Percentiles rank a stretch among this genome's conserved stretches.
Conservation (phyloP, 1,140 invertebrate species). For the Zaprionus vittiger region DNA sequence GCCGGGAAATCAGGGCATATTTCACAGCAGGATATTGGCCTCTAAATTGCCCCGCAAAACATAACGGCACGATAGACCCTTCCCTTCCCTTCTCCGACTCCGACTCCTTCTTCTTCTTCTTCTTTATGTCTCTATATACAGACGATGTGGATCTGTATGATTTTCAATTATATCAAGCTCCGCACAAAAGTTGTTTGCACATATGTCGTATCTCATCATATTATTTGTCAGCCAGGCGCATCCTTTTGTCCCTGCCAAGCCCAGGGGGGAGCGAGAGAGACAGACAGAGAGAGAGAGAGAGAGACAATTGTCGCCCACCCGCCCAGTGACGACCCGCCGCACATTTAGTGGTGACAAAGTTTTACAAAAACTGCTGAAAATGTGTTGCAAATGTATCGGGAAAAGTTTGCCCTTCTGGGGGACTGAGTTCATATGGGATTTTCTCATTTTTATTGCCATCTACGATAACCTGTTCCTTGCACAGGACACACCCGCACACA, state of each 20-base stretch:
- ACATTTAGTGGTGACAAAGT: slow-evolving; percentile 77
- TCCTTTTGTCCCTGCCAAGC: slow-evolving; percentile 62
- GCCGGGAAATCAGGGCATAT: slow-evolving; percentile 77
- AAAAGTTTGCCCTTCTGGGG: slow-evolving; percentile 41
- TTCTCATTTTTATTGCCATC: slow-evolving; percentile 8
- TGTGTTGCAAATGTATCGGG: slow-evolving; percentile 47
- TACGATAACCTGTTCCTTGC: slow-evolving; percentile 30
- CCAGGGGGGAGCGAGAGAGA: neutral
- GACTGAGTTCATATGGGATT: slow-evolving; percentile 12
- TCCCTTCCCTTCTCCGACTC: neutral
- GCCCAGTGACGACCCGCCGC: slow-evolving; percentile 30
- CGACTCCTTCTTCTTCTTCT: no score
- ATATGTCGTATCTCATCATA: slow-evolving; percentile 84
- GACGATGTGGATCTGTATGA: slow-evolving; percentile 41
- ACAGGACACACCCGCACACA: slow-evolving; percentile 52
- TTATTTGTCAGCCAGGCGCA: slow-evolving; percentile 78
- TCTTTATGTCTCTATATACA: slow-evolving; percentile 1
- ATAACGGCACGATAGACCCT: slow-evolving; percentile 39
- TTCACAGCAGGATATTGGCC: slow-evolving; percentile 84
- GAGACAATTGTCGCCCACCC: slow-evolving; percentile 34
- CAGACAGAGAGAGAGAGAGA: neutral
- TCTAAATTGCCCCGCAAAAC: slow-evolving; percentile 84
- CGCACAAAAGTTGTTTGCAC: slow-evolving; percentile 83
- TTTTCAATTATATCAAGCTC: slow-evolving; percentile 82
- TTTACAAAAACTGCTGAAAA: slow-evolving; percentile 60